Conservation (phyloP, 1,140 invertebrate species). For the Holotrichia oblita region DNA sequence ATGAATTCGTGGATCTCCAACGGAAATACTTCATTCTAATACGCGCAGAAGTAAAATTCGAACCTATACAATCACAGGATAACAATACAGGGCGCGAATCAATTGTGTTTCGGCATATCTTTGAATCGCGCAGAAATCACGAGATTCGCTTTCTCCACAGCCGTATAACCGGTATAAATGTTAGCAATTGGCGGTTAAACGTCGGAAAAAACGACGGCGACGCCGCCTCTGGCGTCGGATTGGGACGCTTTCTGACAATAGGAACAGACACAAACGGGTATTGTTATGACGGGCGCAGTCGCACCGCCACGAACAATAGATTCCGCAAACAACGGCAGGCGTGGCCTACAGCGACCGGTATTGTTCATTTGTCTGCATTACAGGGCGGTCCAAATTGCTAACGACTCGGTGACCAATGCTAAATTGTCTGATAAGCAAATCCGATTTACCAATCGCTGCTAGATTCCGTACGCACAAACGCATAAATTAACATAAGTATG, state of each 20-base stretch:
- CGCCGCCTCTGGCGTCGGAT: constrained; percentile 57
- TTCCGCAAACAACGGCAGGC: constrained; percentile 57
- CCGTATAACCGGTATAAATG: constrained; percentile 34
- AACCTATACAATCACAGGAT: background rate
- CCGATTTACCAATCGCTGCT: background rate
- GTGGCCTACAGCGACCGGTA: constrained; percentile 55
- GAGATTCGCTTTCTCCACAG: constrained; percentile 17
- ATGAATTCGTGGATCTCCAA: background rate
- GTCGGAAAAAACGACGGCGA: constrained; percentile 45
- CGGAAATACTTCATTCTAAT: background rate
- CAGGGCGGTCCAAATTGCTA: constrained; percentile 48
- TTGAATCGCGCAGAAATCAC: constrained; percentile 24
- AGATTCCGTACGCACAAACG: too few species aligned
- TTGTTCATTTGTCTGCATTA: constrained; percentile 58
- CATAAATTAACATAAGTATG: too few species aligned
- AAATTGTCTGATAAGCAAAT: constrained; percentile 38
- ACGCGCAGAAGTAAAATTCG: constrained; percentile 14
- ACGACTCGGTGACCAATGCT: constrained; percentile 39
- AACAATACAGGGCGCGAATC: background rate
- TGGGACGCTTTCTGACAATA: constrained; percentile 58
- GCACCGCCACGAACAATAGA: constrained; percentile 57
- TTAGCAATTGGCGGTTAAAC: constrained; percentile 47
- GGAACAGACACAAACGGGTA: constrained; percentile 52
- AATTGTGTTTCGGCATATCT: background rate
- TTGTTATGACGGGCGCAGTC: constrained; percentile 57